Evolutionary conservation across 2,113 vertebrate genomes (phyloP), one percentile per base, ranked within the genome.

Genomic region (Phylloscopus trochiloides): DNA sequence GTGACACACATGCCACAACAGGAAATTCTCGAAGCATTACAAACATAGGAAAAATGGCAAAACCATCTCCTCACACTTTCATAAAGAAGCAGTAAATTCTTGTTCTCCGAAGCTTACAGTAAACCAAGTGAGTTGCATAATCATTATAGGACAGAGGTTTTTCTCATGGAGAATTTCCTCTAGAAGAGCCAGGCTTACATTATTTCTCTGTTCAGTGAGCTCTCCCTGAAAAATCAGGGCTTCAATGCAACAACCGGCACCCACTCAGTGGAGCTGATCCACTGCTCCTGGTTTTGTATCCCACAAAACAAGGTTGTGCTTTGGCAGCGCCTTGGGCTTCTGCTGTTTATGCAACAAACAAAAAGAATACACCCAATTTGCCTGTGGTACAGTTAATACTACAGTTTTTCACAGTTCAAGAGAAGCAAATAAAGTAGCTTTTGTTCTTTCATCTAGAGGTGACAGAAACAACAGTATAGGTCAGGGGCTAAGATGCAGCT

Each of bases 11-110:
- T 74, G 48, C 62, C 52, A 62, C 55, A 93, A 48, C 28, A 62
- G 88, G 75, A 96, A 96, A 91, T 95, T 93, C 79, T 86, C 17
- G 14, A 86, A 63, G 61, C 8, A 1, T 92, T 96, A 94, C 68
- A 86, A 66, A 74, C 50, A 74, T 24, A 29, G 10, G 55, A 20
- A 88, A 93, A 95, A 88, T 43, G 32, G 32, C 40, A 70, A 93
- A 86, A 65, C 6, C 17, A 47, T 17, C 29, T 78, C 74, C 40
- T 76, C 38, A 65, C 6, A 48, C 15, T 28, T 48, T n/a, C 8
- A 82, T 40, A n/a, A 88, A 76, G 34, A 42, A 85, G 29, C 3
- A 66, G 29, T 24, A 89, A 89, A 68, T 18, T 62, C 40, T n/a
- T 57, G 15, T 7, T 63, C 57, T 84, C 42, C 28, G 63, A 77